Conservation (phyloP, 2,888 invertebrate genomes). For the Lysandra bellargus region DNA sequence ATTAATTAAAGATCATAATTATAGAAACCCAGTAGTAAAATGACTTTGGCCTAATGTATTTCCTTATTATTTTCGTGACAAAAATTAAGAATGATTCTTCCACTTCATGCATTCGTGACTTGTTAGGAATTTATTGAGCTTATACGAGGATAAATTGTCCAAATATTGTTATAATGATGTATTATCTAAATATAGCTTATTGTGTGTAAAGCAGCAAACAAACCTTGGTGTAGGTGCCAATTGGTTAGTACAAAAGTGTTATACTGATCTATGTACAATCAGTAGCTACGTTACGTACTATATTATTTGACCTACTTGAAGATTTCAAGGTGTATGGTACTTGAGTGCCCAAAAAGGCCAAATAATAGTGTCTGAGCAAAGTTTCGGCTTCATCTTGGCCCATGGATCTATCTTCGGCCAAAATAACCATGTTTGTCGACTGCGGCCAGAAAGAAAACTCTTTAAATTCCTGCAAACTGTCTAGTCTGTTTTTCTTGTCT, state of each 20-base stretch:
- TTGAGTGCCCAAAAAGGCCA: background rate
- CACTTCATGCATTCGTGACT: background rate
- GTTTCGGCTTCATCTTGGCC: too few species aligned
- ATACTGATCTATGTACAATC: conserved; percentile 15
- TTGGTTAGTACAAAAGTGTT: background rate
- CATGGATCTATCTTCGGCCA: too few species aligned
- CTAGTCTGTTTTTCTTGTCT: too few species aligned
- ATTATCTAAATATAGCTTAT: conserved; percentile 14
- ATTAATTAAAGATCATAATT: too few species aligned
- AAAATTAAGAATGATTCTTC: background rate
- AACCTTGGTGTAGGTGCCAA: conserved; percentile 22
- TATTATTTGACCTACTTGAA: conserved; percentile 5
- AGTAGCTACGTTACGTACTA: background rate
- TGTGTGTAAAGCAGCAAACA: conserved; percentile 11
- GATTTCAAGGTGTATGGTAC: background rate
- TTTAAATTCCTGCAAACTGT: too few species aligned
- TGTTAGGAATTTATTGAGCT: background rate
- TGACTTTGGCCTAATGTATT: too few species aligned
- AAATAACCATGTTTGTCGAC: too few species aligned
- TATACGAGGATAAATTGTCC: background rate
- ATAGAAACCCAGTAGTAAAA: too few species aligned
- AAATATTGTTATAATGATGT: conserved; percentile 12
- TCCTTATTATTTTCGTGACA: background rate
- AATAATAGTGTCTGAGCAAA: background rate
- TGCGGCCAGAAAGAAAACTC: too few species aligned